Evolutionary conservation across 2,113 vertebrate species (phyloP), one percentile per base, ranked within the genome.

Genomic region (Platichthys stellatus): DNA sequence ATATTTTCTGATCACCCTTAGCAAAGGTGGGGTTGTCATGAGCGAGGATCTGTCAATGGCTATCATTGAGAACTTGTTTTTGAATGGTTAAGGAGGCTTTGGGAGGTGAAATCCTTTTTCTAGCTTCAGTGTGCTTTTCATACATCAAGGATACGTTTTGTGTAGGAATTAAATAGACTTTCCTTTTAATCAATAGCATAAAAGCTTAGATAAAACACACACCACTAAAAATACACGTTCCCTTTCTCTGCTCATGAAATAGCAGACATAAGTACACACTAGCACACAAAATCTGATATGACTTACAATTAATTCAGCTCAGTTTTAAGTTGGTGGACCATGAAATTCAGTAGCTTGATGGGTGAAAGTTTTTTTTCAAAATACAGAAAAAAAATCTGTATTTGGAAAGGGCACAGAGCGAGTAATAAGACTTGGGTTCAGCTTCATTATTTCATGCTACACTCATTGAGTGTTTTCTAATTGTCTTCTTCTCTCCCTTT

Each of bases 121-220:
- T 11, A 8, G 7, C 15, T 58, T 20, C 35, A 23, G 0, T 45
- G 21, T n/a, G 14, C 45, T 70, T 63, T 82, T 47, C 47, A 74
- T 23, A 74, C 18, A 66, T 24, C 24, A 47, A 65, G 67, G 71
- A 84, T 80, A 57, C 13, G 66, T 51, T 6, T 12, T 56, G 45
- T 43, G 45, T 56, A 17, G 38, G 35, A 78, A 88, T 92, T 88
- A 65, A 65, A 92, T 91, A 83, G 49, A 74, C 76, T 89, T 86
- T 88, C 76, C 87, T 90, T 90, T 86, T 18, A 51, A 90, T 89
- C 90, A 83, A 73, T 89, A 63, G 15, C 10, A 5, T 20, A 63
- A 21, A 68, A 59, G 62, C 71, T 72, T 7, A 56, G 23, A 58
- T 20, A 72, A 31, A 31, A 45, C 54, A 45, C 28, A 24, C 14